Percentiles rank a stretch among this genome's conserved stretches.
phyloP scores from a whole-genome alignment of 2,797 vertebrate species.

The Sylvia borin region DNA sequence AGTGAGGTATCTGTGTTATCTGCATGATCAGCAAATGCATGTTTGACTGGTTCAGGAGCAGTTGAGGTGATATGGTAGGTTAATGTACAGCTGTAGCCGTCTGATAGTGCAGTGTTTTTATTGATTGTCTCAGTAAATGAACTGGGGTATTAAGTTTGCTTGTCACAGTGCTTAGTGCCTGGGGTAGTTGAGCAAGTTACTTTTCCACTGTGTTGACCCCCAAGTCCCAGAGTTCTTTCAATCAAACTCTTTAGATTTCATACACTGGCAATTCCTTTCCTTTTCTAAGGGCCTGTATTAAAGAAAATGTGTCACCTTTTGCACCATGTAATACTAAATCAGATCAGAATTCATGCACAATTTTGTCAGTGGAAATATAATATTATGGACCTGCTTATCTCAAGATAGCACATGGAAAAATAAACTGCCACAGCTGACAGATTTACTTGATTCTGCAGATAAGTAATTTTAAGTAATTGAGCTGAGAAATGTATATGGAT shows the following conservation, averaged over 20 bases:
- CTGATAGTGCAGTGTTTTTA: slow-evolving; percentile 79
- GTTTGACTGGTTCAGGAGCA: slow-evolving; percentile 61
- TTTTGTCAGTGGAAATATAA: slow-evolving; percentile 81
- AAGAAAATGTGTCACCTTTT: slow-evolving; percentile 79
- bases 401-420: slow-evolving; percentile 81
- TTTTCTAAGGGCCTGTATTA: slow-evolving; percentile 74
- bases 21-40: slow-evolving; percentile 47
- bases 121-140: slow-evolving; percentile 76
- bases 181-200: slow-evolving; percentile 70
- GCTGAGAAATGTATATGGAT: slow-evolving; percentile 83
- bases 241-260: slow-evolving; percentile 77
- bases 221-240: slow-evolving; percentile 72
- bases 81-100: slow-evolving; percentile 71
- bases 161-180: slow-evolving; percentile 69
- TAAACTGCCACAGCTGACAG: slow-evolving; percentile 79
- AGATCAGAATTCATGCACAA: slow-evolving; percentile 81
- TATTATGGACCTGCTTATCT: slow-evolving; percentile 80
- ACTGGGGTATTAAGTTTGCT: slow-evolving; percentile 67
- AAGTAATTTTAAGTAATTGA: slow-evolving; percentile 85
- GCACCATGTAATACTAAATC: slow-evolving; percentile 79
- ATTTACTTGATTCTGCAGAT: slow-evolving; percentile 78
- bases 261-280: slow-evolving; percentile 60
- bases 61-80: slow-evolving; percentile 60
- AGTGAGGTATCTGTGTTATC: slow-evolving; percentile 39
- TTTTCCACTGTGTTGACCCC: slow-evolving; percentile 74